A percentile compares a stretch with the other conserved stretches of the same genome.
These are phyloP conservation scores for Synanceia verrucosa DNA, from an alignment of 2,797 vertebrate genomes.

Conservation along the genomic window DNA sequence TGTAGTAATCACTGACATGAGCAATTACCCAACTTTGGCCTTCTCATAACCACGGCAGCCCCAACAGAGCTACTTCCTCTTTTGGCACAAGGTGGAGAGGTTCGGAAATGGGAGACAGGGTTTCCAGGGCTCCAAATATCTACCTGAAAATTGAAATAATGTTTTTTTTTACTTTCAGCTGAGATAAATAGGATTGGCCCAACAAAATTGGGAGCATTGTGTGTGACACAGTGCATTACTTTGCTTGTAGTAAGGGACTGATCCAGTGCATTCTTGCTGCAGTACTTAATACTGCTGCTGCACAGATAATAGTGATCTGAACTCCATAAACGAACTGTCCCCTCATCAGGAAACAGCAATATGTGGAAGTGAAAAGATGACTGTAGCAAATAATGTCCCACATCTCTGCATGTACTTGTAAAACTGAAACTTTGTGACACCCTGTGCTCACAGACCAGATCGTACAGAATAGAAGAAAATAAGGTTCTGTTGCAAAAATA, in stretches of 20 bases:
- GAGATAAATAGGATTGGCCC: neutral
- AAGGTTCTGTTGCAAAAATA: conserved; percentile 1
- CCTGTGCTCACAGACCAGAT: neutral
- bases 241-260: neutral
- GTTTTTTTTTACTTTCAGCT: neutral
- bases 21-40: conserved; percentile 55
- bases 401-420: neutral
- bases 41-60: conserved; percentile 25
- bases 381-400: neutral
- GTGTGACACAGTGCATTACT: too few relatives aligned
- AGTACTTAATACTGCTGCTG: conserved; percentile 6
- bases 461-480: neutral
- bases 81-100: conserved; percentile 70
- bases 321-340: neutral
- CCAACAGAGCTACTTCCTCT: conserved; percentile 34
- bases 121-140: conserved; percentile 43
- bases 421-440: neutral
- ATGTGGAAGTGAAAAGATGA: neutral
- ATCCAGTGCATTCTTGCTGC: neutral
- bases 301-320: conserved; percentile 2
- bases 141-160: conserved; percentile 31
- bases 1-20: conserved; percentile 40
- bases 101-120: conserved; percentile 32
- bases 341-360: conserved; percentile 1
- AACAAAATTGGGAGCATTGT: too few relatives aligned